These are phyloP conservation scores for Drosophila takahashii DNA, from an alignment of 1,140 invertebrate species.

Conservation along the genomic window DNA sequence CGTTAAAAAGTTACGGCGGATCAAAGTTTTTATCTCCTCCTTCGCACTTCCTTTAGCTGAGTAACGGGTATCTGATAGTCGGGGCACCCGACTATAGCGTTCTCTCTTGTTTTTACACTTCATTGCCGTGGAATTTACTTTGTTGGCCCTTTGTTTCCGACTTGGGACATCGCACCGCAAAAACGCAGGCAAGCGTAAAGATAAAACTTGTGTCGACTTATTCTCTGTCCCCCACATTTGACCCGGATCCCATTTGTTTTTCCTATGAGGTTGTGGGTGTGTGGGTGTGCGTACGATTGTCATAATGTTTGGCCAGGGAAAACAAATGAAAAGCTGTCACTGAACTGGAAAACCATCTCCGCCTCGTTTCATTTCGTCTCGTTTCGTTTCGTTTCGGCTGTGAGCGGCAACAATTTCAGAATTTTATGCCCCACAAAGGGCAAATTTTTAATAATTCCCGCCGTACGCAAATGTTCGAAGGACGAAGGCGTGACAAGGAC, in stretches of 20 bases:
- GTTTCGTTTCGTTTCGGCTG: neutral
- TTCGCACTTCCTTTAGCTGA: no score
- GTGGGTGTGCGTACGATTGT: conserved; percentile 35
- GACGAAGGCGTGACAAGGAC: conserved; percentile 48
- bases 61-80: no score
- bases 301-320: conserved; percentile 39
- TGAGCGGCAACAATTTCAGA: conserved; percentile 37
- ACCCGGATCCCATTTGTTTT: conserved; percentile 28
- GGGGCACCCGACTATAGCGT: no score
- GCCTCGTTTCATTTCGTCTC: conserved; percentile 14
- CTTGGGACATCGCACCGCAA: conserved; percentile 44
- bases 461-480: conserved; percentile 37
- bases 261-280: neutral
- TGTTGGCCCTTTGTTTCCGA: conserved; percentile 63
- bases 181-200: conserved; percentile 62
- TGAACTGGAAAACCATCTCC: conserved; percentile 63
- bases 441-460: conserved; percentile 58
- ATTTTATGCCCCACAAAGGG: conserved; percentile 58
- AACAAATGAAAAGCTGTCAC: conserved; percentile 57
- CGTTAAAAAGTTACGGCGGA: no score
- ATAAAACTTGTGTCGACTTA: conserved; percentile 64
- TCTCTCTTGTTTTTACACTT: conserved; percentile 70
- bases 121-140: conserved; percentile 68
- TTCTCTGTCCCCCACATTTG: conserved; percentile 9
- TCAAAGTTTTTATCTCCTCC: no score